Conservation (phyloP, 1,140 invertebrate species). For the Cardiocondyla obscurior region DNA sequence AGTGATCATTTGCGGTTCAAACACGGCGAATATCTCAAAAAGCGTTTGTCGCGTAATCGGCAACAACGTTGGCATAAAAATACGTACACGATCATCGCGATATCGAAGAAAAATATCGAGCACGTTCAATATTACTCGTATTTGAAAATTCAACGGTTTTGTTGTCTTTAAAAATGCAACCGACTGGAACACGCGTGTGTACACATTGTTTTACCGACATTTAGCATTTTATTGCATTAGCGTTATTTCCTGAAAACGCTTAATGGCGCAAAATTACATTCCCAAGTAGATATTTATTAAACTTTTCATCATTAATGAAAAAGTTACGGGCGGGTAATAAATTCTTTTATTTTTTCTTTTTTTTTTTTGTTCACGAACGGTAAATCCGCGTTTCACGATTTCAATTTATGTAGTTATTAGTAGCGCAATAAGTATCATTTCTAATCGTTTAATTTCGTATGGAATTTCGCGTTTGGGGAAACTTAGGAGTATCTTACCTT, state of each 20-base stretch:
- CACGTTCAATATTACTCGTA: constrained; percentile 24
- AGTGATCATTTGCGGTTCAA: constrained; percentile 50
- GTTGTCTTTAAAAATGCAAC: constrained; percentile 50
- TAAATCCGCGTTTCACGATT: neutral
- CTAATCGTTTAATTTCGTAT: constrained; percentile 5
- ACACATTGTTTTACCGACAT: constrained; percentile 17
- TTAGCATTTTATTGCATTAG: constrained; percentile 27
- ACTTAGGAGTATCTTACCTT: constrained; percentile 7
- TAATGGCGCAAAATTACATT: neutral
- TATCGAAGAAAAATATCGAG: constrained; percentile 63
- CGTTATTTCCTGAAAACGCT: neutral
- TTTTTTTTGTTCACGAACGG: too few species aligned
- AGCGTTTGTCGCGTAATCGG: constrained; percentile 17
- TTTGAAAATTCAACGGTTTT: constrained; percentile 46
- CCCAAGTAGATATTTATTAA: constrained; percentile 1
- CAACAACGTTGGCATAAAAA: constrained; percentile 10
- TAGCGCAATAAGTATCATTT: too few species aligned
- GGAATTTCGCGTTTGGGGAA: neutral
- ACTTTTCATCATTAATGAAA: neutral
- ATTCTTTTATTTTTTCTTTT: neutral
- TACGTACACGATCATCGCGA: constrained; percentile 15
- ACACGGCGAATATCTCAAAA: constrained; percentile 1
- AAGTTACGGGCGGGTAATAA: neutral
- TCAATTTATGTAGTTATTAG: neutral
- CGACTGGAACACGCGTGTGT: neutral